Percentiles rank a stretch among this genome's conserved stretches.
phyloP scores from a whole-genome alignment of 2,113 vertebrate genomes.

The Tragelaphus buxtoni region DNA sequence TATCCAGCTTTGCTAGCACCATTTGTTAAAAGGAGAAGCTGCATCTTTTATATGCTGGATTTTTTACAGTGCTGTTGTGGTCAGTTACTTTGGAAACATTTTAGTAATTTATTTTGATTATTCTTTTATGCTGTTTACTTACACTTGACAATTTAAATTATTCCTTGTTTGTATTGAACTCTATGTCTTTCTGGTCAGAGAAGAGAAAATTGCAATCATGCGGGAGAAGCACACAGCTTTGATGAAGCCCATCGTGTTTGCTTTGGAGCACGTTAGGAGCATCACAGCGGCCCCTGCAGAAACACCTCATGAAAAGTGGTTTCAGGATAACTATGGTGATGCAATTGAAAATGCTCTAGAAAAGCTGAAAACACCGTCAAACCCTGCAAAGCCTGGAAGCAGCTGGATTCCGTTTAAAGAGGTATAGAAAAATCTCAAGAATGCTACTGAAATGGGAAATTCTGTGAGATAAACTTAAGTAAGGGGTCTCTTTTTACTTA shows the following conservation, averaged over 20 bases:
- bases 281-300: slow-evolving; percentile 94
- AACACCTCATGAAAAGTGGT: slow-evolving; percentile 98
- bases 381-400: slow-evolving; percentile 95
- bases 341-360: slow-evolving; percentile 91
- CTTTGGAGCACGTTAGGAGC: slow-evolving; percentile 94
- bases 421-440: slow-evolving; percentile 78
- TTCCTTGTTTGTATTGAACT: slow-evolving; percentile 1
- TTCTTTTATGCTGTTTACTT: background rate
- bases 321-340: slow-evolving; percentile 95
- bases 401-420: slow-evolving; percentile 99
- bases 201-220: slow-evolving; percentile 99
- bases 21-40: background rate
- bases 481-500: background rate
- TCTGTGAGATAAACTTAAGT: background rate
- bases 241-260: slow-evolving; percentile 98
- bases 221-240: slow-evolving; percentile 97
- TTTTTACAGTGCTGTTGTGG: background rate
- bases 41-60: background rate
- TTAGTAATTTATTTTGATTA: background rate
- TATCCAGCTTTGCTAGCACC: background rate
- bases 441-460: background rate
- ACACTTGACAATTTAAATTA: background rate
- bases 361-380: slow-evolving; percentile 91
- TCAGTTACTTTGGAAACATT: background rate
- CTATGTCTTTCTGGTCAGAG: slow-evolving; percentile 79